Base-by-base conservation (phyloP, 2,113 vertebrate genomes). In the Oxyruncus cristatus region DNA sequence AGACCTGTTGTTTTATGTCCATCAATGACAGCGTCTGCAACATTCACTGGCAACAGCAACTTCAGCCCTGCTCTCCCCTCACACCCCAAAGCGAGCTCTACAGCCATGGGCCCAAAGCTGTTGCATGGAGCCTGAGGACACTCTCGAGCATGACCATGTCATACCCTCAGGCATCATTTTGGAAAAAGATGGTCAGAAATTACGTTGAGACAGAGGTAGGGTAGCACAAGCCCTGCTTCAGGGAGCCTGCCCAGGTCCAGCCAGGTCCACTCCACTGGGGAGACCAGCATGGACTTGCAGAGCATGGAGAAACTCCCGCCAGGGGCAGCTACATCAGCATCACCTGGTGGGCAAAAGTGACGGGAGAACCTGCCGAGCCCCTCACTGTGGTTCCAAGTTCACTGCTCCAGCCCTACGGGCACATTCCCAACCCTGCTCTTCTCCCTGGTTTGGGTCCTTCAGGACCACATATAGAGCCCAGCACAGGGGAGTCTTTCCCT, bases 211-310 rank as follows among this genome's bases (percentile, higher is more conserved):
- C 0, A 32, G 49, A 44, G 28, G 24, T 5, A 66, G 52, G 16
- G 37, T 15, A n/a, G 66, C 47, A 28, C 24, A 65, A 35, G 47
- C 10, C 13, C 17, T 18, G 11, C 39, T 88, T 76, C 58, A 47
- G 50, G 21, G 33, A 65, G 8, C 11, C 35, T 0, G 1, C 44
- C 44, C 39, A 50, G 30, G 33, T 72, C 52, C 74, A 58, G 74
- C 14, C 5, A 3, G 10, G 15, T 70, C 9, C 11, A 15, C 42
- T 65, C 67, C 44, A 11, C 5, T 3, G 1, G 26, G 22, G 16
- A 74, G 37, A 52, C 4, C 0, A 0, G 39, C 52, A 55, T 0
- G 0, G 53, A n/a, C 47, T 39, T 50, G 22, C 39, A 63, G 22
- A 68, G 39, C 8, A 5, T 0, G 2, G 44, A 62, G 37, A 32